These are phyloP conservation scores for Papilio dardanus DNA, from an alignment of 1,140 invertebrate genomes.

Conservation along the genomic window DNA sequence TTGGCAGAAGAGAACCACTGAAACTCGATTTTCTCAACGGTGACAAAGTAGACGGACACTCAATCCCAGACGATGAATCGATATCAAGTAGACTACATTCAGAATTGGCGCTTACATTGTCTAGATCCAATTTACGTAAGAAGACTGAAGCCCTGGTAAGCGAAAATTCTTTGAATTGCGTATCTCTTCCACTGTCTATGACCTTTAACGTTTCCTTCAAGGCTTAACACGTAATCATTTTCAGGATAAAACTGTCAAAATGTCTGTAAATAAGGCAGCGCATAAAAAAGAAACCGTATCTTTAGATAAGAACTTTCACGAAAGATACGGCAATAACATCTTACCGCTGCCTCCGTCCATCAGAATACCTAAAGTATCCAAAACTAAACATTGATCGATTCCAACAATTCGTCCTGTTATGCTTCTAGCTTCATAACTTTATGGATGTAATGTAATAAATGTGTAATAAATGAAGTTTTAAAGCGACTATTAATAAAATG, in stretches of 20 bases:
- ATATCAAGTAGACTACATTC: constrained; percentile 87
- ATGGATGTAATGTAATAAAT: constrained; percentile 23
- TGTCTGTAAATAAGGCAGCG: constrained; percentile 44
- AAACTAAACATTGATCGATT: constrained; percentile 56
- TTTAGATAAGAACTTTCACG: constrained; percentile 77
- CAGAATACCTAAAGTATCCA: constrained; percentile 79
- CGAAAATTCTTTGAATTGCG: constrained; percentile 39
- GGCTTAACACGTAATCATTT: constrained; percentile 53
- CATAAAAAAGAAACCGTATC: constrained; percentile 59
- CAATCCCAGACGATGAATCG: constrained; percentile 68
- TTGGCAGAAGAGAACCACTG: constrained; percentile 84
- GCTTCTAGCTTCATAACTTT: constrained; percentile 27
- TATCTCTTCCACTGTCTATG: neutral
- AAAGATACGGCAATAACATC: constrained; percentile 82
- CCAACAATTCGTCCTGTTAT: constrained; percentile 24
- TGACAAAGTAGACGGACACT: constrained; percentile 67
- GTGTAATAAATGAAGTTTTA: constrained; percentile 17
- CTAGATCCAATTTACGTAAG: constrained; percentile 87
- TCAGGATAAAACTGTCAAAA: constrained; percentile 66
- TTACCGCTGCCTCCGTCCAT: constrained; percentile 79
- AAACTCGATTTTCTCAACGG: constrained; percentile 86
- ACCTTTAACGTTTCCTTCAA: constrained; percentile 36
- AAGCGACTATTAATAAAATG: constrained; percentile 35
- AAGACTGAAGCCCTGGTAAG: constrained; percentile 86
- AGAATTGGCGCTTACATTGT: constrained; percentile 88